Evolutionary conservation across 2,113 vertebrate species (phyloP), one percentile per base, ranked within the genome.

Genomic region (Oceanodroma tethys): DNA sequence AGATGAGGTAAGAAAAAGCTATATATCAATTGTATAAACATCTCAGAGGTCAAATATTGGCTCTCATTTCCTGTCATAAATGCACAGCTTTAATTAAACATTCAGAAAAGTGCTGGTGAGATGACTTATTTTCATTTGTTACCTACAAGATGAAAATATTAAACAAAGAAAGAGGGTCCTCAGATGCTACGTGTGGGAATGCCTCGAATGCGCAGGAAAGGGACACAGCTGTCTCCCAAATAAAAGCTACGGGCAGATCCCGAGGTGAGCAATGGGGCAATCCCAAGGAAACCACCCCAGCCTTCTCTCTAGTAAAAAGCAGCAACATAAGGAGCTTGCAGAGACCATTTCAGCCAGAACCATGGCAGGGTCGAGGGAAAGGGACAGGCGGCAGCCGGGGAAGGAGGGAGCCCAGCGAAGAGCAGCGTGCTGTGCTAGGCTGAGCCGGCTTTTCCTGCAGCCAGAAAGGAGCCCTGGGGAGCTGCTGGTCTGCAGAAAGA

Each of bases 1-100:
- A 80, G 87, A 88, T 88, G 95, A 97, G 94, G 89, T 86, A 96
- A 96, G 91, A 76, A 88, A 80, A 95, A 91, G 81, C 58, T 45
- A 87, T 59, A 8, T 58, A 91, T 82, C 78, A 73, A 76, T 58
- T 45, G 42, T 40, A 66, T 47, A 94, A 96, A 94, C 81, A 80
- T 65, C 91, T 58, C 38, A 73, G 83, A 94, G 81, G 94, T 75
- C 45, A n/a, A 72, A 60, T 91, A 85, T 66, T 81, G 86, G 83
- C 82, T 95, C 93, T 76, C 38, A 8, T 55, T 97, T 97, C 94
- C 91, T 73, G 50, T 40, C 53, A 68, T 56, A 91, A 92, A 85
- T 0, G 29, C 65, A 55, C 32, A 47, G 55, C 80, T 88, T 93
- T 93, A 95, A 95, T 83, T 83, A 86, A 88, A 90, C 38, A 2